Evolutionary conservation across 2,113 vertebrate genomes (phyloP), one percentile per base, ranked within the genome.

Genomic region (Cephalopterus ornatus): DNA sequence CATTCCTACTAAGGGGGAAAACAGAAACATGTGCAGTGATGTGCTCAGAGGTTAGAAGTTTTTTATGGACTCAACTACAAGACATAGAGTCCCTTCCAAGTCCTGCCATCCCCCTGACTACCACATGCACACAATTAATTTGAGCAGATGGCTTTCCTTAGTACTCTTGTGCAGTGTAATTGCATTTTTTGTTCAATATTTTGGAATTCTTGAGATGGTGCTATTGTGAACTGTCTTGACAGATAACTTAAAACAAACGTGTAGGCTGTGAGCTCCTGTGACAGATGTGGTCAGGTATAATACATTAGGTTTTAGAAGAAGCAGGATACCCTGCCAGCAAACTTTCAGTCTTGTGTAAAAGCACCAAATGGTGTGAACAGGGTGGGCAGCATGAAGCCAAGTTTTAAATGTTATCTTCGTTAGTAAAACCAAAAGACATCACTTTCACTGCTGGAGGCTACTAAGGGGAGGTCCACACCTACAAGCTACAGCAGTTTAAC

Each of bases 91-190:
- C 42, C 44, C 24, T 82, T 82, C 53, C 44, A 68, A 61, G 9
- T 52, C 35, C 71, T 65, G 30, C 26, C 5, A 6, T 78, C 56
- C 56, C 17, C 18, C 39, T 0, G 0, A 42, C 19, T 2, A 2
- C 52, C 46, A 68, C 46, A 46, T 3, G 26, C 58, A 85, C 30
- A 20, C 2, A 6, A 14, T 33, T 65, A 14, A 11, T 59, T 55
- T 24, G 35, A 89, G 35, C 35, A 80, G 14, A 50, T 23, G 39
- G 37, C 24, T 66, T 87, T 94, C 32, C 52, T 49, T 37, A 17
- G 11, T 3, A 32, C 9, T 47, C 30, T 49, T 16, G 11, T 26
- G 76, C 39, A 53, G 19, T 33, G 17, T 32, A 84, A 74, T 26
- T 55, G 24, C 11, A 52, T 59, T 77, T 95, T 85, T 10, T 42